Evolutionary conservation across 2,888 invertebrate genomes (phyloP), one percentile per base, ranked within the genome.

Genomic region (Pardosa pseudoannulata): DNA sequence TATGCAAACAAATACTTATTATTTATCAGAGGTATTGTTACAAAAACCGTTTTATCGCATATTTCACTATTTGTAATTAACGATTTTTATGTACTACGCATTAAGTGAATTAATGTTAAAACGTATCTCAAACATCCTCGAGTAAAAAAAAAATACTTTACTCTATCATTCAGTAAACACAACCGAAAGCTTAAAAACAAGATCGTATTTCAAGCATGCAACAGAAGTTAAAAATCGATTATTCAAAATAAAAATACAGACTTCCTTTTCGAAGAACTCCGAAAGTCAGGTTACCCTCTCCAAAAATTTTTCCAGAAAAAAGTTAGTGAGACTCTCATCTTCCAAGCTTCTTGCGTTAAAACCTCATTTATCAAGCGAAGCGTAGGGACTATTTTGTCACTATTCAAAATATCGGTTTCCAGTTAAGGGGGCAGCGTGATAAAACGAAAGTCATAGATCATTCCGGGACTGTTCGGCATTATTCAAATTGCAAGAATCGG

Each of bases 331-430:
- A 78, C 62, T 67, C 62, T 62, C 78, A 67, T 39, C 67, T n/a
- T n/a, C n/a, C 67, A 41, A 78, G 73, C 78, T 72, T n/a, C 29
- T 56, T 83, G 72, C 72, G 83, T 83, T 83, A 83, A 83, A 83
- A 76, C 72, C 83, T 76, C 83, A 83, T 83, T 78, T 78, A 83
- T 83, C 83, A 83, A 72, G 11, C 32, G 64, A 73, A 65, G 76
- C 46, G 65, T 19, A 70, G 46, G 27, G 27, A 31, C 67, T 67
- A 31, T 67, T 67, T 67, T 74, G 67, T 70, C 78, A 78, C 83
- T 78, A 83, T 78, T 83, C 78, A 83, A 83, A 83, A 72, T 83
- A 83, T 83, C 83, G 83, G 83, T 83, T 83, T 83, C 83, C 83
- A 83, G 83, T 83, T 83, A 83, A 72, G 83, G 78, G 78, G 83